A percentile compares a stretch with the other conserved stretches of the same genome.
phyloP scores from a whole-genome alignment of 2,113 vertebrate genomes.

The Melanostigma gelatinosum region DNA sequence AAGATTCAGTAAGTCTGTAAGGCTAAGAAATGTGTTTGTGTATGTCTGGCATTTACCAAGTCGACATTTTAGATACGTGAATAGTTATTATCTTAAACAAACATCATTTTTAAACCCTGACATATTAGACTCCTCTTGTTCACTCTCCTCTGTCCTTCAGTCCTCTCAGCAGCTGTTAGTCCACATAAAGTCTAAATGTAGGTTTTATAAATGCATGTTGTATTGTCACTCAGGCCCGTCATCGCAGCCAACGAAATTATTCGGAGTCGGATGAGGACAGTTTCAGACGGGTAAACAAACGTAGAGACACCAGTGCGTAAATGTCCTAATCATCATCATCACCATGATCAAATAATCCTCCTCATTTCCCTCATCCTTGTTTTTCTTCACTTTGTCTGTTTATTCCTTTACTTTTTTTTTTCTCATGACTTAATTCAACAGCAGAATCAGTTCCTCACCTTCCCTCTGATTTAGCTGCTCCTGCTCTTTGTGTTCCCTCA shows the following conservation, averaged over 20 bases:
- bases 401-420: background rate
- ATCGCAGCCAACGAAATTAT: constrained; percentile 82
- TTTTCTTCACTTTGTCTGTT: constrained; percentile 14
- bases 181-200: background rate
- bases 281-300: constrained; percentile 90
- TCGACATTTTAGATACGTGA: background rate
- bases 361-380: background rate
- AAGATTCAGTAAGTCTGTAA: background rate
- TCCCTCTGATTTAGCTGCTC: constrained; percentile 37
- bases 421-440: constrained; percentile 19
- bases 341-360: constrained; percentile 17
- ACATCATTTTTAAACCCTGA: background rate
- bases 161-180: background rate
- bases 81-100: constrained; percentile 5
- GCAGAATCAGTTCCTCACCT: background rate
- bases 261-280: constrained; percentile 96
- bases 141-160: background rate
- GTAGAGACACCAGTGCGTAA: constrained; percentile 35
- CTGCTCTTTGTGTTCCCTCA: constrained; percentile 57
- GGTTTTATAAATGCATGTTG: constrained; percentile 56
- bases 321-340: constrained; percentile 25
- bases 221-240: constrained; percentile 83
- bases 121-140: background rate
- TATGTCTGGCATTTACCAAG: background rate
- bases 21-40: background rate